A percentile compares a stretch with the other conserved stretches of the same genome.
phyloP scores from a whole-genome alignment of 2,888 invertebrate genomes.

The Hoplodrina blanda region DNA sequence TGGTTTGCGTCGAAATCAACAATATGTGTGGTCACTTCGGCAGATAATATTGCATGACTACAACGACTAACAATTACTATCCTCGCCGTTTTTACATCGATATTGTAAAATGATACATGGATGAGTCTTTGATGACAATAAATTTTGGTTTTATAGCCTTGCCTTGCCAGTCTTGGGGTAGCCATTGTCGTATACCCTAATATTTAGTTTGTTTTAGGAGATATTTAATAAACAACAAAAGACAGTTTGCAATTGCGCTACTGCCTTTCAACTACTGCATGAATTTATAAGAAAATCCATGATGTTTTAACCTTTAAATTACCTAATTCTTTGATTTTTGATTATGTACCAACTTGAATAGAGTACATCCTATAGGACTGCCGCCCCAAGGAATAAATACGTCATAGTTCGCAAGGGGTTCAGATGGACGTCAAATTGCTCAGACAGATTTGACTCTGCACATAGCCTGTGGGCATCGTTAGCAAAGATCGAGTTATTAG shows the following conservation, averaged over 20 bases:
- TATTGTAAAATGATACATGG: constrained; percentile 30
- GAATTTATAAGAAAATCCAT: background rate
- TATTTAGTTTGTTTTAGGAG: background rate
- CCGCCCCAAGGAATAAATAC: constrained; percentile 9
- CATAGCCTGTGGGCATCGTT: constrained; percentile 28
- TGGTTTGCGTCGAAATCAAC: constrained; percentile 65
- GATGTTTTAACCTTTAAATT: background rate
- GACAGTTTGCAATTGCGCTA: background rate
- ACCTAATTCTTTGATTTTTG: background rate
- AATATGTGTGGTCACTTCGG: constrained; percentile 61
- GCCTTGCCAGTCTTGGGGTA: background rate
- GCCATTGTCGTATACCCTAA: background rate
- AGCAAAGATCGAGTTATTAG: constrained; percentile 19
- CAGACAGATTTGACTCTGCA: constrained; percentile 16
- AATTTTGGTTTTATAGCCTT: constrained; percentile 1
- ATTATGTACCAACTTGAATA: background rate
- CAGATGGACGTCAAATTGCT: background rate
- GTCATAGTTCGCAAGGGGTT: constrained; percentile 1
- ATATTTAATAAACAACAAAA: background rate
- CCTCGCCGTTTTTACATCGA: constrained; percentile 24
- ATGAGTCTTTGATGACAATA: constrained; percentile 27
- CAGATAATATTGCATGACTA: constrained; percentile 45
- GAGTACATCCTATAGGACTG: background rate
- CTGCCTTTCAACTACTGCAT: too few species aligned
- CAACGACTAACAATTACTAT: constrained; percentile 19